Base-by-base conservation (phyloP, 2,113 vertebrate genomes). In the Notothenia coriiceps region DNA sequence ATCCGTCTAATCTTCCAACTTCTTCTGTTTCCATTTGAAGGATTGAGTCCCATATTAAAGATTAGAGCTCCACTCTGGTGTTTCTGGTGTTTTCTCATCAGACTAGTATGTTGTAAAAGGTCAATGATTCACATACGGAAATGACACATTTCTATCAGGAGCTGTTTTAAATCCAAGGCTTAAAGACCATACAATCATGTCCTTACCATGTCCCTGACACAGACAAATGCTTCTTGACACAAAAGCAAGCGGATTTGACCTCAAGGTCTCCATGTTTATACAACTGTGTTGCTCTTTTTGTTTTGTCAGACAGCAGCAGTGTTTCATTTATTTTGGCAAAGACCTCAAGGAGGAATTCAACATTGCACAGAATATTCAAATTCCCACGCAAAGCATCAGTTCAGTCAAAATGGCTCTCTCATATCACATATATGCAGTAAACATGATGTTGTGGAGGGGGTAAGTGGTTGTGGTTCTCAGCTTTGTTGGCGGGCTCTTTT, bases 321-420 rank as follows among this genome's bases (percentile, higher is more conserved):
- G 29, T 29, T 29, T 20, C 15, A 20, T 68, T 62, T 51, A 10
- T 66, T 14, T 65, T 20, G 14, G n/a, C 84, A 73, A 20, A 43
- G 29, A 64, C 82, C 67, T 56, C 47, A 59, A 12, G 60, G 63
- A 55, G n/a, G 55, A 54, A 70, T 70, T 70, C 55, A 63, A n/a
- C 67, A 80, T 74, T 18, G 29, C 55, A 65, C 44, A n/a, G 57
- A 52, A 56, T 70, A 62, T 51, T 61, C 35, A 40, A 60, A 70
- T 44, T 47, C 74, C 56, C 64, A 33, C 8, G 55, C 68, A 49
- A 70, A 35, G 68, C 4, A 20, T 47, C 20, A 71, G n/a, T 83
- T 81, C 9, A 78, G 59, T 72, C 59, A 74, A 72, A 85, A 90
- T 25, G 22, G 22, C 44, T 61, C 47, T 82, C 59, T 83, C 68